Percentiles rank a stretch among this genome's conserved stretches.
Conservation (phyloP, 2,888 invertebrate genomes). For the Drosophila multiciliata region DNA sequence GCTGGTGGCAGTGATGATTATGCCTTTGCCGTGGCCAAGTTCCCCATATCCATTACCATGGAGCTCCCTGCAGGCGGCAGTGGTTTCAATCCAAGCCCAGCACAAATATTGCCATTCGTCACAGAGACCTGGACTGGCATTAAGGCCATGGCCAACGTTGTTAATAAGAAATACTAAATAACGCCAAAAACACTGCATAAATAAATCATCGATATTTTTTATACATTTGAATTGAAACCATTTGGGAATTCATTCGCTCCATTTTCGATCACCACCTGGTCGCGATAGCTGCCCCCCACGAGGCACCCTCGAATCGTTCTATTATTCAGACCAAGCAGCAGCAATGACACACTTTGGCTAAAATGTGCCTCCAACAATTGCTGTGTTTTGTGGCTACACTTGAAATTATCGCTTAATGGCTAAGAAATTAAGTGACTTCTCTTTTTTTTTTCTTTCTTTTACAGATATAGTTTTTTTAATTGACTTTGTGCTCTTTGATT, state of each 20-base stretch:
- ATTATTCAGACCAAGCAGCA: conserved; percentile 3
- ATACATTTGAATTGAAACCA: conserved; percentile 11
- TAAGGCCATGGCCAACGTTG: conserved; percentile 82
- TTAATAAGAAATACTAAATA: conserved; percentile 60
- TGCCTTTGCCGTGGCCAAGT: conserved; percentile 86
- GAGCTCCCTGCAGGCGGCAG: conserved; percentile 87
- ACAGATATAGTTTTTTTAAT: neutral
- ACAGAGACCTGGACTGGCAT: conserved; percentile 87
- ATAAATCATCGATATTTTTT: conserved; percentile 57
- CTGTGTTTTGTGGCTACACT: conserved; percentile 25
- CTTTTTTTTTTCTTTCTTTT: neutral
- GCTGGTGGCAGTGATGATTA: conserved; percentile 89
- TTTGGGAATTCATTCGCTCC: neutral
- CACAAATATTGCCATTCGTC: conserved; percentile 86
- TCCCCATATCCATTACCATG: conserved; percentile 87
- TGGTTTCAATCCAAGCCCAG: conserved; percentile 87
- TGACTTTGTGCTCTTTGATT: neutral
- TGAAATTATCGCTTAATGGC: conserved; percentile 28
- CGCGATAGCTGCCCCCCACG: conserved; percentile 30
- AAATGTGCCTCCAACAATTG: conserved; percentile 24
- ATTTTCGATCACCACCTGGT: conserved; percentile 13
- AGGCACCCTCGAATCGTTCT: conserved; percentile 12
- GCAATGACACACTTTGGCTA: conserved; percentile 31
- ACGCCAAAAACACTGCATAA: conserved; percentile 18
- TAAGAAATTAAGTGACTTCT: neutral